Evolutionary conservation across 2,888 invertebrate species (phyloP).

Genomic region (Acrobasis consociella): DNA sequence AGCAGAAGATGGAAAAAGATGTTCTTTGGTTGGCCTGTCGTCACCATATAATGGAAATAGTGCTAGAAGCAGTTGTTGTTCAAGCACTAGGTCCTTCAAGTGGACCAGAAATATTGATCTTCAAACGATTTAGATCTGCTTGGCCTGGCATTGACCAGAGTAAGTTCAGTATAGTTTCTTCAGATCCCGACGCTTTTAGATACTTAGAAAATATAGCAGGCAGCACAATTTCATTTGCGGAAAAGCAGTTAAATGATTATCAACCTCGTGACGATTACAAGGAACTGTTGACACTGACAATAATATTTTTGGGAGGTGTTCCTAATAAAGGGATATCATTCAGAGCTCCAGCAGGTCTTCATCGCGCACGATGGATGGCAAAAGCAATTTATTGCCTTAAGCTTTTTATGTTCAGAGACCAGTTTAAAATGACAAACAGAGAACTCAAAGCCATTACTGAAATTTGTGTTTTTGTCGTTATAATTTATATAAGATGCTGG

Average conservation of each 20-base stretch:
- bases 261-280: conserved; percentile 27
- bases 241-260: conserved; percentile 6
- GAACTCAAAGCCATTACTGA: conserved; percentile 23
- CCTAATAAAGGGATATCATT: conserved; percentile 26
- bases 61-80: conserved; percentile 25
- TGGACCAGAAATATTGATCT: conserved; percentile 27
- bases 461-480: conserved; percentile 23
- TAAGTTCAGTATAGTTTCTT: conserved; percentile 16
- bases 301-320: conserved; percentile 25
- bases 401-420: conserved; percentile 25
- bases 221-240: not conserved
- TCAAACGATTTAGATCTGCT: conserved; percentile 23
- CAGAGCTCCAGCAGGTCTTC: conserved; percentile 27
- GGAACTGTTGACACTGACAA: conserved; percentile 23
- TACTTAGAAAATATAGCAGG: not conserved
- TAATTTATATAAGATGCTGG: conserved; percentile 28
- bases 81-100: conserved; percentile 28
- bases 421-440: conserved; percentile 28
- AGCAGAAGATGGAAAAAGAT: conserved; percentile 30
- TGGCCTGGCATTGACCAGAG: conserved; percentile 23
- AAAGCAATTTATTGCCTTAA: conserved; percentile 26
- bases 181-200: conserved; percentile 8
- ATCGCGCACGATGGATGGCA: no score
- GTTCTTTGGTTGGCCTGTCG: conserved; percentile 31
- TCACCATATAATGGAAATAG: conserved; percentile 32